phyloP scores from a whole-genome alignment of 1,140 invertebrate species.

The Apocrypta bakeri region DNA sequence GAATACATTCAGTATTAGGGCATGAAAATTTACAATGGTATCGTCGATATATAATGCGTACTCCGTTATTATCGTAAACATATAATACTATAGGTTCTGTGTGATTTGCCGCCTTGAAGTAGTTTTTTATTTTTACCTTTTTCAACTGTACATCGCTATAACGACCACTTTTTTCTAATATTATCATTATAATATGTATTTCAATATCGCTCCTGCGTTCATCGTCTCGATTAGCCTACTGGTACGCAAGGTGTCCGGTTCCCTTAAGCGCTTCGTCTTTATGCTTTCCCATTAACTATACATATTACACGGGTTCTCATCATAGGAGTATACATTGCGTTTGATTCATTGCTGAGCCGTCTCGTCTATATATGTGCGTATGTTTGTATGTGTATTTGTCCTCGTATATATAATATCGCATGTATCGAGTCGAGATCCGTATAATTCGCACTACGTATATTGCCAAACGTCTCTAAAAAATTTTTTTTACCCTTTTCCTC shows the following conservation, averaged over 20 bases:
- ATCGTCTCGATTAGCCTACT: conserved; percentile 25
- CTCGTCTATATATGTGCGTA: conserved; percentile 10
- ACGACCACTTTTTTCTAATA: conserved; percentile 20
- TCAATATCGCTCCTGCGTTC: conserved; percentile 39
- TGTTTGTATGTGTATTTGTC: not conserved
- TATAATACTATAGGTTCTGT: conserved; percentile 72
- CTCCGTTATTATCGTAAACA: conserved; percentile 67
- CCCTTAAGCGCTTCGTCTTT: conserved; percentile 28
- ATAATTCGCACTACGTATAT: conserved; percentile 67
- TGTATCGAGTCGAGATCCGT: conserved; percentile 62
- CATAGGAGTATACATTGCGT: conserved; percentile 58
- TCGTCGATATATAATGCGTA: conserved; percentile 61
- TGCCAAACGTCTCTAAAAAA: conserved; percentile 57
- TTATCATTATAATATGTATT: conserved; percentile 12
- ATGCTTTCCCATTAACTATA: not conserved
- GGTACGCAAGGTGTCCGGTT: conserved; percentile 33
- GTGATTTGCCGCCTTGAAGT: conserved; percentile 54
- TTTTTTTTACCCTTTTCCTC: conserved; percentile 23
- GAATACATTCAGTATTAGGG: conserved; percentile 67
- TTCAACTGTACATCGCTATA: conserved; percentile 12
- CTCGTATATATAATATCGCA: not conserved
- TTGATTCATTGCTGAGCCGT: conserved; percentile 69
- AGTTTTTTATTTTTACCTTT: conserved; percentile 50
- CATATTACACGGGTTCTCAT: not conserved
- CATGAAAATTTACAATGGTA: conserved; percentile 65